Conservation (phyloP, 2,113 vertebrate genomes). For the Phalacrocorax brasilianus region DNA sequence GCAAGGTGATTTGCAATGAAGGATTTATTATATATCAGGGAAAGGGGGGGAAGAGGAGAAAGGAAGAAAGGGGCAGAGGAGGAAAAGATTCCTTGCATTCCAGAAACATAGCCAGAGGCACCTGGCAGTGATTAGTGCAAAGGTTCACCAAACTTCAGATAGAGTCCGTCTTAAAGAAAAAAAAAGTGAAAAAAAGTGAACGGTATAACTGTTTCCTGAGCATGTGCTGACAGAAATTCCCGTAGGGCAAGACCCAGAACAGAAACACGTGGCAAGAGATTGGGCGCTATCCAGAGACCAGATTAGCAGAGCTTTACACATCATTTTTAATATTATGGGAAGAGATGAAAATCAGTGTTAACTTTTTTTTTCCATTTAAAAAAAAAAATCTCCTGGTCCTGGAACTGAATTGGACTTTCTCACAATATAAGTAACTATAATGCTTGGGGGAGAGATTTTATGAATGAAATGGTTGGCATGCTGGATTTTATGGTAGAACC, state of each 20-base stretch:
- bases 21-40: conserved; percentile 73
- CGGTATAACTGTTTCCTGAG: conserved; percentile 90
- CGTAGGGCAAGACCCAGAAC: conserved; percentile 76
- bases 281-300: conserved; percentile 73
- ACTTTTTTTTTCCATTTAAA: background rate
- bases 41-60: background rate
- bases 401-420: conserved; percentile 44
- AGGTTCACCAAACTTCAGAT: conserved; percentile 86
- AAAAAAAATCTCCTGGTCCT: conserved; percentile 23
- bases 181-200: conserved; percentile 83
- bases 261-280: conserved; percentile 82
- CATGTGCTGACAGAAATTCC: conserved; percentile 90
- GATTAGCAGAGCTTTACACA: conserved; percentile 79
- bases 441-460: conserved; percentile 2
- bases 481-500: background rate
- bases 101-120: conserved; percentile 72
- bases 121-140: conserved; percentile 88
- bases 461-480: conserved; percentile 44
- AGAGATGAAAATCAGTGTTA: conserved; percentile 64
- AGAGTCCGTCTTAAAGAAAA: conserved; percentile 67
- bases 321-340: conserved; percentile 67
- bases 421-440: conserved; percentile 1
- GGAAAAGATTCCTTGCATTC: conserved; percentile 83
- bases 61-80: conserved; percentile 37
- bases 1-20: conserved; percentile 66